phyloP scores from a whole-genome alignment of 2,888 invertebrate genomes.

The Protophormia terraenovae region DNA sequence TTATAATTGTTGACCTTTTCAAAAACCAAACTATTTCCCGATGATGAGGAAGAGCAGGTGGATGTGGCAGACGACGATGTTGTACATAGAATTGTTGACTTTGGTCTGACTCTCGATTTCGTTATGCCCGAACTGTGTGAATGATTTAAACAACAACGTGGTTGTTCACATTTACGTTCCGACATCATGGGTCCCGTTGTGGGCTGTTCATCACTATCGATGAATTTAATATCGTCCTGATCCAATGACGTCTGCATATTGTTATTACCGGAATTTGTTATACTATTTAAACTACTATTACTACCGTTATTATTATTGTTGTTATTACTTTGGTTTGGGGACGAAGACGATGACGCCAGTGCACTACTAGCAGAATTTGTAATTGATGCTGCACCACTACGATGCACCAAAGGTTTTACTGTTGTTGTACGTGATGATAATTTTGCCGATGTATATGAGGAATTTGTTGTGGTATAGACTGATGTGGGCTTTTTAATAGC shows the following conservation, averaged over 20 bases:
- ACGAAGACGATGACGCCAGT: conserved; percentile 33
- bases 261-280: conserved; percentile 67
- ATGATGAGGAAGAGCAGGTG: conserved; percentile 39
- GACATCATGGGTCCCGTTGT: conserved; percentile 47
- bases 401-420: conserved; percentile 69
- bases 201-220: conserved; percentile 76
- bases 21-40: conserved; percentile 72
- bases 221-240: conserved; percentile 78
- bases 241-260: conserved; percentile 70
- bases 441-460: conserved; percentile 51
- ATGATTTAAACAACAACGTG: conserved; percentile 59
- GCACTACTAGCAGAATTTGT: neutral
- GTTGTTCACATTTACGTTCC: conserved; percentile 63
- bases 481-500: conserved; percentile 53
- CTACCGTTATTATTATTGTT: conserved; percentile 70
- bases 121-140: conserved; percentile 25
- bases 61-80: conserved; percentile 68
- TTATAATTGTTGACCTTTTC: conserved; percentile 76
- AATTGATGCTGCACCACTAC: conserved; percentile 42
- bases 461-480: conserved; percentile 32
- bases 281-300: conserved; percentile 66
- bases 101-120: conserved; percentile 72
- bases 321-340: conserved; percentile 63
- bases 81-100: conserved; percentile 76
- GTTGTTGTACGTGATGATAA: conserved; percentile 49